A percentile compares a stretch with the other conserved stretches of the same genome.
Conservation (phyloP, 2,113 vertebrate genomes). For the Coracopsis vasa region DNA sequence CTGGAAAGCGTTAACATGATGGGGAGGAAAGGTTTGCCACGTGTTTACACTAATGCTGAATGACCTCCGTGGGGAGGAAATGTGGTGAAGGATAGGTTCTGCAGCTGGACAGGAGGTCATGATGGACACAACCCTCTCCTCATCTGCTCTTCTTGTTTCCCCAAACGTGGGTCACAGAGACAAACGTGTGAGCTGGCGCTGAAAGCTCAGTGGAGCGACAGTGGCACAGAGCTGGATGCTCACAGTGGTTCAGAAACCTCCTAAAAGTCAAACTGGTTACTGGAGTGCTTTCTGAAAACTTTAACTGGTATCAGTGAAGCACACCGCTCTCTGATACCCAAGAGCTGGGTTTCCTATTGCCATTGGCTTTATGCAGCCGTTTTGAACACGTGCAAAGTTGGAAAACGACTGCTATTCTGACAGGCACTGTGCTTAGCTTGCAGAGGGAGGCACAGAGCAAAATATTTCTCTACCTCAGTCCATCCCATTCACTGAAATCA, state of each 20-base stretch:
- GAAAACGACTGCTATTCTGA: neutral
- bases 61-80: rapidly evolving
- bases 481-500: neutral
- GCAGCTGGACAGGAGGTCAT: neutral
- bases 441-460: neutral
- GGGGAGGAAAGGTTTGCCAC: neutral
- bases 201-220: rapidly evolving
- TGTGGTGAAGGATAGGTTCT: neutral
- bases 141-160: neutral
- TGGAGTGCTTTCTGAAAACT: neutral
- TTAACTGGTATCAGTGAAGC: neutral
- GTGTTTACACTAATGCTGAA: neutral
- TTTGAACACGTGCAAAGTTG: neutral
- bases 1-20: rapidly evolving
- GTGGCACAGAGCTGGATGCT: neutral
- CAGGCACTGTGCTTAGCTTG: neutral
- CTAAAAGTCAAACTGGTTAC: neutral
- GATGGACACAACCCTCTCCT: neutral
- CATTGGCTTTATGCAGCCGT: neutral
- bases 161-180: rapidly evolving
- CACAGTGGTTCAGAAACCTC: neutral
- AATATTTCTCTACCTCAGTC: neutral
- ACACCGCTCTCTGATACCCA: rapidly evolving
- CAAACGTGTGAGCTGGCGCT: neutral
- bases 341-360: neutral